Evolutionary conservation across 2,797 vertebrate genomes (phyloP), one percentile per base, ranked within the genome.

Genomic region (Notolepis coatsorum): DNA sequence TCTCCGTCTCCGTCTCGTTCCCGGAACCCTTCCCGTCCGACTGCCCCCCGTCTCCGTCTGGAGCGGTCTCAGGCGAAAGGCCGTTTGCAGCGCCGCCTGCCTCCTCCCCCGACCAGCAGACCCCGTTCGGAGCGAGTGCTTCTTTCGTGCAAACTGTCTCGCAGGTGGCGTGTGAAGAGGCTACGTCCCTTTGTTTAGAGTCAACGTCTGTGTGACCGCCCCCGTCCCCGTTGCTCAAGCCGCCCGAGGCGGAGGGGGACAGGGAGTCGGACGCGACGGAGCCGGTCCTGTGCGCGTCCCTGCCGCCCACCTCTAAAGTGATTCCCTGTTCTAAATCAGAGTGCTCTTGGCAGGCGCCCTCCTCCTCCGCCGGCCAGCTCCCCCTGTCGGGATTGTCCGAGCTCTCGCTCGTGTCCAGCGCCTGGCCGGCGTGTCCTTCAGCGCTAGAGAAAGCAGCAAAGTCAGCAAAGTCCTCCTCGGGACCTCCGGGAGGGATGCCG

Each of bases 391-490:
- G 52, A 45, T 41, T 9, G 13, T 76, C 68, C 33, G n/a, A 64
- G 68, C 68, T 61, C 23, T 75, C 61, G 2, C 61, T 79, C 41
- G 65, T 53, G 74, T 80, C 68, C 7, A 81, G 84, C 49, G 79
- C 73, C 81, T 79, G 79, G 77, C 73, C 59, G 54, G 80, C 5
- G 25, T 41, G 31, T 53, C 51, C 68, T 45, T 77, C 76, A 33
- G 68, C 79, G 43, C 86, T 81, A 38, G 94, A 93, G 91, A 98
- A 96, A 25, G 93, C 88, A 61, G 95, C 87, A 91, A 98, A 98
- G 86, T 96, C 95, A 27, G 94, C 94, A 87, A 96, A 97, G 35
- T 93, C 91, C 27, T 94, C 92, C 72, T 81, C 82, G 27, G 84
- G 79, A 77, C 84, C 90, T 52, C 75, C 75, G 42, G 53, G 65